Evolutionary conservation across 2,888 invertebrate species (phyloP).

Genomic region (Drosophila eohydei): DNA sequence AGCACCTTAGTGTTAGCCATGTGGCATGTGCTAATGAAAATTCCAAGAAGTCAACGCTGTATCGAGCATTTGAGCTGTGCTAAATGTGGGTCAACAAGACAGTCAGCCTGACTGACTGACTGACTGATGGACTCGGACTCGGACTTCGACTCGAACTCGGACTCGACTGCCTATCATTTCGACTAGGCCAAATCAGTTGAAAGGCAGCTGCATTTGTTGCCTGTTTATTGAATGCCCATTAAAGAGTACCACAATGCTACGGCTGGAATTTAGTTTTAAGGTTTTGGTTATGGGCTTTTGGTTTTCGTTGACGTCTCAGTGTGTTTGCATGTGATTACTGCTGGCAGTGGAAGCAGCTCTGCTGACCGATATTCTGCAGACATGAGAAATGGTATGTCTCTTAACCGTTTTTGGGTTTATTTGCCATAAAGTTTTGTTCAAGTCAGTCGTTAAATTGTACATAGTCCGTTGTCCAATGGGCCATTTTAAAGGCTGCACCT

Average conservation of each 20-base stretch:
- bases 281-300: slow-evolving; percentile 22
- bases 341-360: slow-evolving; percentile 5
- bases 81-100: slow-evolving; percentile 76
- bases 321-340: slow-evolving; percentile 57
- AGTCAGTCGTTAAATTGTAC: slow-evolving; percentile 72
- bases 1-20: slow-evolving; percentile 18
- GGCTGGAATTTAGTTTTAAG: slow-evolving; percentile 29
- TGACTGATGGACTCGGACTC: slow-evolving; percentile 20
- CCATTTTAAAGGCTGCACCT: slow-evolving; percentile 57
- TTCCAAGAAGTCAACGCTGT: slow-evolving; percentile 70
- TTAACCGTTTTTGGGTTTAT: slow-evolving; percentile 57
- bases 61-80: slow-evolving; percentile 35
- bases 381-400: slow-evolving; percentile 50
- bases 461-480: slow-evolving; percentile 37
- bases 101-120: slow-evolving; percentile 17
- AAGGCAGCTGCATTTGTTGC: slow-evolving; percentile 38
- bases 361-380: slow-evolving; percentile 69
- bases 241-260: slow-evolving; percentile 56
- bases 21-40: slow-evolving; percentile 79
- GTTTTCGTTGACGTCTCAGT: slow-evolving; percentile 31
- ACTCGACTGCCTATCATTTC: slow-evolving; percentile 49
- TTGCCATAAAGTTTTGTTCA: slow-evolving; percentile 71
- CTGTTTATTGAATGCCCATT: slow-evolving; percentile 75
- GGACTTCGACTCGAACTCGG: slow-evolving; percentile 13
- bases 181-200: slow-evolving; percentile 69